phyloP scores from a whole-genome alignment of 2,113 vertebrate species.

The Poecilia latipinna region DNA sequence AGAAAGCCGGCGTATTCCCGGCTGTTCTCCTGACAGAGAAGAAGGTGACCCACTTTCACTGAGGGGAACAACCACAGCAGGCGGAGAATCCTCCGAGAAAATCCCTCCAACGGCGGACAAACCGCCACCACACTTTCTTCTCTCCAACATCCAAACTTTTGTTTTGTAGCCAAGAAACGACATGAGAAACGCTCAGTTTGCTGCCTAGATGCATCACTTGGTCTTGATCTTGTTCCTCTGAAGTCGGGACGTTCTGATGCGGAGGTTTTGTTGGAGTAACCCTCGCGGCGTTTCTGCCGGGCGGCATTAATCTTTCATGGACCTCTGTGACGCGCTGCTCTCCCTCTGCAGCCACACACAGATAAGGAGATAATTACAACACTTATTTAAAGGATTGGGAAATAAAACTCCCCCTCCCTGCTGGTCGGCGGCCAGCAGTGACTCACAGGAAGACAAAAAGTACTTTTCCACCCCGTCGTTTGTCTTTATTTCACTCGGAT shows the following conservation, averaged over 20 bases:
- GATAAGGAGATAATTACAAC: conserved; percentile 51
- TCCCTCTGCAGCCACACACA: conserved; percentile 28
- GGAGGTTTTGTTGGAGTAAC: background rate
- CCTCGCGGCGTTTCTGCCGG: conserved; percentile 36
- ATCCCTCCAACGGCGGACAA: conserved; percentile 56
- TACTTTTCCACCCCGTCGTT: conserved; percentile 33
- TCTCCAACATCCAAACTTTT: conserved; percentile 21
- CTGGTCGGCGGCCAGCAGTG: conserved; percentile 31
- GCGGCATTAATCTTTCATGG: conserved; percentile 63
- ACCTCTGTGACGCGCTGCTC: conserved; percentile 26
- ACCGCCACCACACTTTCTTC: background rate
- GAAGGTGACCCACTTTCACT: conserved; percentile 79
- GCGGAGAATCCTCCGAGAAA: conserved; percentile 45
- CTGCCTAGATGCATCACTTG: background rate
- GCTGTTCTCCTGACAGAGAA: conserved; percentile 58
- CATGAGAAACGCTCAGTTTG: background rate
- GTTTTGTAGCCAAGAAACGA: background rate
- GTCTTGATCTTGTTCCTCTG: background rate
- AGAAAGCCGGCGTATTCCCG: conserved; percentile 2
- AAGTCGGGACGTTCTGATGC: background rate
- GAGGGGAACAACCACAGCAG: conserved; percentile 56
- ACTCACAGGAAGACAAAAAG: conserved; percentile 30
- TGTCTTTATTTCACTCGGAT: conserved; percentile 49
- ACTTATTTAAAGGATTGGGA: conserved; percentile 55
- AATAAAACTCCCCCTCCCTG: conserved; percentile 48